Percentiles rank a stretch among this genome's conserved stretches.
Evolutionary conservation across 37 sponge, comb jelly and placozoan species (phyloP).

Genomic region (Beroe ovata): DNA sequence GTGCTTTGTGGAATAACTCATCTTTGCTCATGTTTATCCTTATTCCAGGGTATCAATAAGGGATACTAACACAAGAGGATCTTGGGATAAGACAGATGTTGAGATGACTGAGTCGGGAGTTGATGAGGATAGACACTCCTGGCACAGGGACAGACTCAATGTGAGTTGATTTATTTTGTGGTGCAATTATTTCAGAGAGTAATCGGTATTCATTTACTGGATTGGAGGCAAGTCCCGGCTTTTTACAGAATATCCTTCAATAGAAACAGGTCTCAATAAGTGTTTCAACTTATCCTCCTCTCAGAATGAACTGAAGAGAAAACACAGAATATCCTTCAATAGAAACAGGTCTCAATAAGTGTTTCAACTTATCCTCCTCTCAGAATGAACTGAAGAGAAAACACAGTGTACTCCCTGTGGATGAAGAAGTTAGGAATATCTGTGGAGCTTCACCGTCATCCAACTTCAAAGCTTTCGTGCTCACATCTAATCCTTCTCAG

Average conservation of each 20-base stretch:
- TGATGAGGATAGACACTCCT: not conserved
- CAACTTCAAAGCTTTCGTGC: conserved; percentile 53
- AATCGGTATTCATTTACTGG: no score
- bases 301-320: conserved; percentile 37
- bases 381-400: conserved; percentile 44
- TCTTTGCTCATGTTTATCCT: no score
- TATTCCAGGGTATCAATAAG: not conserved
- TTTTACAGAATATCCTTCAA: no score
- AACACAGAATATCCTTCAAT: no score
- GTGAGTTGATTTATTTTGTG: no score
- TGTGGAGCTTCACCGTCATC: not conserved
- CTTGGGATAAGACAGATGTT: conserved; percentile 28
- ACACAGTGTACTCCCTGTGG: conserved; percentile 16
- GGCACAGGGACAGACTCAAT: conserved; percentile 39
- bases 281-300: no score
- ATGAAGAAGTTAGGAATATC: conserved; percentile 32
- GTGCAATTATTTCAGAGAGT: no score
- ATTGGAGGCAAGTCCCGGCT: no score
- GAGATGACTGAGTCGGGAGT: conserved; percentile 6
- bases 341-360: no score
- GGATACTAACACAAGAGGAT: not conserved
- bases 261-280: no score
- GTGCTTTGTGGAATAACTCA: no score
- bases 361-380: no score
- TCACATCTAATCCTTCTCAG: conserved; percentile 21